A percentile compares a stretch with the other conserved stretches of the same genome.
phyloP scores from a whole-genome alignment of 2,888 invertebrate species.

The Eupeodes luniger region DNA sequence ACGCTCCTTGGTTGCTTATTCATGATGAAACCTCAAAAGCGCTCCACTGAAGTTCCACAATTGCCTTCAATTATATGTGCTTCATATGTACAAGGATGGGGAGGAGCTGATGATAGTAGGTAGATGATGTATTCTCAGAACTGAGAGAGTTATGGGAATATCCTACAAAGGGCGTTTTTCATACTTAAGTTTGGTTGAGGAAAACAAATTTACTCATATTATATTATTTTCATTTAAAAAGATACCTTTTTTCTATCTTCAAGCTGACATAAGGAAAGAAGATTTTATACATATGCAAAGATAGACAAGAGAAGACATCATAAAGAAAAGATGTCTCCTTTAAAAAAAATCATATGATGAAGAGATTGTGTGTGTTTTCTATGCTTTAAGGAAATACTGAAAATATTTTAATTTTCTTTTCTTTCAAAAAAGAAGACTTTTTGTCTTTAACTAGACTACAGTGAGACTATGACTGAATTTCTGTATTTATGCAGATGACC shows the following conservation, averaged over 20 bases:
- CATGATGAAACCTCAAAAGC: slow-evolving; percentile 66
- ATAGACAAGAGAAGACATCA: not conserved
- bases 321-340: not conserved
- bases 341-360: not conserved
- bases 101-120: not conserved
- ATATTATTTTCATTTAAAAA: slow-evolving; percentile 11
- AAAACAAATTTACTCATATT: slow-evolving; percentile 22
- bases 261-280: too few species aligned
- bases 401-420: not conserved
- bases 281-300: not conserved
- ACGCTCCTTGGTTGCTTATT: slow-evolving; percentile 49
- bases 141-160: slow-evolving; percentile 5
- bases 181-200: slow-evolving; percentile 21
- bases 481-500: slow-evolving; percentile 13
- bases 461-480: slow-evolving; percentile 13
- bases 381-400: not conserved
- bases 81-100: slow-evolving; percentile 1
- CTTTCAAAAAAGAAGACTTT: not conserved
- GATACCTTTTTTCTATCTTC: not conserved
- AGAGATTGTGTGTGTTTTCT: not conserved
- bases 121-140: not conserved
- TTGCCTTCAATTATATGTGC: slow-evolving; percentile 56
- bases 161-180: slow-evolving; percentile 6
- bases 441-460: slow-evolving; percentile 4
- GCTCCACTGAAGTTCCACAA: slow-evolving; percentile 52